Evolutionary conservation across 2,797 vertebrate genomes (phyloP).

Genomic region (Coregonus ussuriensis): DNA sequence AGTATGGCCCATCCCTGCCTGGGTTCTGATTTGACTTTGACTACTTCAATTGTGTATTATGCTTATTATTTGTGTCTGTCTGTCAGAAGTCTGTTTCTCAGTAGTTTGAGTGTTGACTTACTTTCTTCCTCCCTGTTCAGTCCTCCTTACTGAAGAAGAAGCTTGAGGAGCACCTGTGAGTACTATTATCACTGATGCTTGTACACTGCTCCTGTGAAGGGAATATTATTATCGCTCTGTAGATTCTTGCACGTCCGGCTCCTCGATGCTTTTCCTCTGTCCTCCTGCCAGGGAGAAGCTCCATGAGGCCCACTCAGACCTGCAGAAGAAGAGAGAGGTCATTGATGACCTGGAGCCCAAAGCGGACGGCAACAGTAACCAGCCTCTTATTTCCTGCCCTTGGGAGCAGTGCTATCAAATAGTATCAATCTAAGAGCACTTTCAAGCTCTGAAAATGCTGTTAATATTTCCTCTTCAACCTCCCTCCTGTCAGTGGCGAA

Average conservation of each 20-base stretch:
- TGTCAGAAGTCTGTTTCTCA: neutral
- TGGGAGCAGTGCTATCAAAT: neutral
- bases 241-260: neutral
- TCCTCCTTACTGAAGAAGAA: conserved; percentile 86
- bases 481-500: conserved; percentile 71
- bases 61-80: neutral
- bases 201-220: neutral
- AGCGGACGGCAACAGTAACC: conserved; percentile 77
- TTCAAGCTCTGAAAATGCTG: neutral
- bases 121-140: conserved; percentile 58
- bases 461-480: neutral
- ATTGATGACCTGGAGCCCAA: conserved; percentile 87
- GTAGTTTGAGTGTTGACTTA: neutral
- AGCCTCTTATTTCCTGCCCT: neutral
- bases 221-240: neutral
- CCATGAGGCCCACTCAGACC: conserved; percentile 85
- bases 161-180: conserved; percentile 91
- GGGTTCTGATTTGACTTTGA: conserved; percentile 62
- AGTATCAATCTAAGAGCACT: neutral
- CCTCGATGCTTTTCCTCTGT: neutral
- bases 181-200: conserved; percentile 36
- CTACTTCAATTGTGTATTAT: conserved; percentile 41
- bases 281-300: conserved; percentile 81
- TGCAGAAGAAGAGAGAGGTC: conserved; percentile 87
- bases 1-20: conserved; percentile 69